Conservation (phyloP, 2,113 vertebrate genomes). For the Origma solitaria region DNA sequence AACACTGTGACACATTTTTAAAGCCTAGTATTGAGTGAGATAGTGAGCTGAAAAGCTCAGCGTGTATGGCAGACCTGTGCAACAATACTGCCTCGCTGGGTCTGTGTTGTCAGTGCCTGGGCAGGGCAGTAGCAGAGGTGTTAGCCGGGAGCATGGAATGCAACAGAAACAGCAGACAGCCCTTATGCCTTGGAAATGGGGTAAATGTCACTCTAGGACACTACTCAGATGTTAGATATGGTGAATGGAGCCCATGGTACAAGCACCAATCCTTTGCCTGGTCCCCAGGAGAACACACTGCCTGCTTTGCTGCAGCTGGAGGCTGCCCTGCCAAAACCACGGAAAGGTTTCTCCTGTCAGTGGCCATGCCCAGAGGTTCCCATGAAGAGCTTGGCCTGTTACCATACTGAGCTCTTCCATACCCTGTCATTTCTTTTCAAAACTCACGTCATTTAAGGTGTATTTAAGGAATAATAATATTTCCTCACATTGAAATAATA, state of each 20-base stretch:
- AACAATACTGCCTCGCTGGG: background rate
- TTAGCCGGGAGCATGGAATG: rapidly evolving
- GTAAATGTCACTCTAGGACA: background rate
- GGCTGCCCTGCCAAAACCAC: background rate
- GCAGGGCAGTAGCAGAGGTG: background rate
- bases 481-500: background rate
- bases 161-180: background rate
- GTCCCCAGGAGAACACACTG: background rate
- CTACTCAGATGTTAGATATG: background rate
- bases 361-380: background rate
- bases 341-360: background rate
- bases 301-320: background rate
- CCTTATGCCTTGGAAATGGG: background rate
- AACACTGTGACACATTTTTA: background rate
- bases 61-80: background rate
- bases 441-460: background rate
- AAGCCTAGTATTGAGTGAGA: background rate
- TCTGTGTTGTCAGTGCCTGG: background rate
- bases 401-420: background rate
- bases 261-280: background rate
- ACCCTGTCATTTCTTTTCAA: background rate
- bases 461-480: background rate
- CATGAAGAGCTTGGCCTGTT: background rate
- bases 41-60: background rate
- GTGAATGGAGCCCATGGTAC: background rate